Percentiles rank a stretch among this genome's conserved stretches.
phyloP scores from a whole-genome alignment of 2,888 invertebrate genomes.

The Caradrina clavipalpis region DNA sequence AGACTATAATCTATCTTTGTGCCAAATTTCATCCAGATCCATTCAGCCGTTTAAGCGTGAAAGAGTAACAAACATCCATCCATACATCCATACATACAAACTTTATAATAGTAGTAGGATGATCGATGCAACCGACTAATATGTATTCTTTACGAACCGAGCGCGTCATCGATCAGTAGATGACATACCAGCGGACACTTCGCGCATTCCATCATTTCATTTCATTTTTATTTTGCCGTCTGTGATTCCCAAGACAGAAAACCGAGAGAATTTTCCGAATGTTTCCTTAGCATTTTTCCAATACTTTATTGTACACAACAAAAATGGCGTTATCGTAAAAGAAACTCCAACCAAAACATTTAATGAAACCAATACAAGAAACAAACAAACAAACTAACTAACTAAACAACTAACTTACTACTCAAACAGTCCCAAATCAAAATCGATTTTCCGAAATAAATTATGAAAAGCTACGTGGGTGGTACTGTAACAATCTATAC shows the following conservation, averaged over 20 bases:
- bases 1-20: too few relatives aligned
- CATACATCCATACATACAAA: too few relatives aligned
- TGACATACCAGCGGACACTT: conserved; percentile 9
- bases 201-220: conserved; percentile 31
- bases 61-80: too few relatives aligned
- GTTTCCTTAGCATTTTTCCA: neutral
- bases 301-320: neutral
- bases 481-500: conserved; percentile 51
- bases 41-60: too few relatives aligned
- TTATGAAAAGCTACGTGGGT: conserved; percentile 56
- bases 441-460: conserved; percentile 56
- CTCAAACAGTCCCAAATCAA: conserved; percentile 19
- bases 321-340: neutral
- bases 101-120: too few relatives aligned
- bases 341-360: conserved; percentile 5
- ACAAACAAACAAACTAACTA: conserved; percentile 21
- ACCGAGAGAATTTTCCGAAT: conserved; percentile 4
- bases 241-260: conserved; percentile 12
- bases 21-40: too few relatives aligned
- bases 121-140: conserved; percentile 57
- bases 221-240: conserved; percentile 7
- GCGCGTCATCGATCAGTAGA: conserved; percentile 55
- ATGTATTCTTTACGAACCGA: conserved; percentile 56
- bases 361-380: conserved; percentile 5
- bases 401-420: conserved; percentile 8